A percentile compares a stretch with the other conserved stretches of the same genome.
These are phyloP conservation scores for Fundulus diaphanus DNA, from an alignment of 2,797 vertebrate genomes.

Conservation along the genomic window DNA sequence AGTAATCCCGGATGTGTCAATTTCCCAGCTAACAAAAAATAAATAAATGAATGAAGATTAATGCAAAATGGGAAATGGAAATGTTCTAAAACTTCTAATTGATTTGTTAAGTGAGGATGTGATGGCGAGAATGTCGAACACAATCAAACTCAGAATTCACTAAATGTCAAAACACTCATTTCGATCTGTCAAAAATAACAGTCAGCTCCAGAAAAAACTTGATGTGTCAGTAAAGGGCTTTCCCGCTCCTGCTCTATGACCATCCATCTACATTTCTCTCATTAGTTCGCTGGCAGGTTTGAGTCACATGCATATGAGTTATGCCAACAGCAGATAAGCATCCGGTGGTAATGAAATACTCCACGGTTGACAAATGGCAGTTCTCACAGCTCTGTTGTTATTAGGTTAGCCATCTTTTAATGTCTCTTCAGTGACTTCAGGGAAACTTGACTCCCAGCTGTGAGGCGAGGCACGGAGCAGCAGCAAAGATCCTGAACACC, in stretches of 20 bases:
- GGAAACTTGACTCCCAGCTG: slow-evolving; percentile 29
- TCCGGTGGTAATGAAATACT: slow-evolving; percentile 64
- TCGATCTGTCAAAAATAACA: slow-evolving; percentile 20
- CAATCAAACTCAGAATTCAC: slow-evolving; percentile 19
- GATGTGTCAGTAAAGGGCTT: slow-evolving; percentile 36
- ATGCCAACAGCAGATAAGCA: slow-evolving; percentile 41
- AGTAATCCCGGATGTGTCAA: slow-evolving; percentile 11
- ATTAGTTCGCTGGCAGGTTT: slow-evolving; percentile 45
- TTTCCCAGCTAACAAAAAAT: background rate
- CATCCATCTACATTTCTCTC: slow-evolving; percentile 43
- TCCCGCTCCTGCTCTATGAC: background rate
- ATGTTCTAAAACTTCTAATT: slow-evolving; percentile 10
- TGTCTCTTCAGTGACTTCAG: slow-evolving; percentile 37
- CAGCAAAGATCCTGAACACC: slow-evolving; percentile 21
- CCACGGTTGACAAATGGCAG: slow-evolving; percentile 49
- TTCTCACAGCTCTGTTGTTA: slow-evolving; percentile 46
- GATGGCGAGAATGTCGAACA: slow-evolving; percentile 9
- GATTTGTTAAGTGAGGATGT: slow-evolving; percentile 21
- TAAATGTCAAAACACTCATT: slow-evolving; percentile 19
- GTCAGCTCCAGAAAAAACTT: slow-evolving; percentile 28
- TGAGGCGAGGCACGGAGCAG: slow-evolving; percentile 4
- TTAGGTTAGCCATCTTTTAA: slow-evolving; percentile 55
- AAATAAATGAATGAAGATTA: slow-evolving; percentile 21
- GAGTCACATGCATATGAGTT: slow-evolving; percentile 45
- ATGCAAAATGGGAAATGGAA: slow-evolving; percentile 29